phyloP scores from a whole-genome alignment of 2,113 vertebrate species.

The Mesitornis unicolor region DNA sequence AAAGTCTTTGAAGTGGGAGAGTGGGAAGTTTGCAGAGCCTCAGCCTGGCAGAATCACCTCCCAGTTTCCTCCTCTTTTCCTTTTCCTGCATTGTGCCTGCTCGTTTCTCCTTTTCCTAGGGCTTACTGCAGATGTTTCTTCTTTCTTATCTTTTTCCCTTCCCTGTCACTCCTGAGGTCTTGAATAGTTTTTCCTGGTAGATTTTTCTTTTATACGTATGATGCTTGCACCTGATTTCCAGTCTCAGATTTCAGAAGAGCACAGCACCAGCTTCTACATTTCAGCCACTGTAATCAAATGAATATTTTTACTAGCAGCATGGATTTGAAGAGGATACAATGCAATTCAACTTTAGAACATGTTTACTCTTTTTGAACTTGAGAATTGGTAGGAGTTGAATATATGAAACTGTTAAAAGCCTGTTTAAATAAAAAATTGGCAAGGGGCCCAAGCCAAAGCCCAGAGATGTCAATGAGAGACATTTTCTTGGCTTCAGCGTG shows the following conservation, averaged over 20 bases:
- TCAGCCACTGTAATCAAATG: not conserved
- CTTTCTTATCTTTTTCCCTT: not conserved
- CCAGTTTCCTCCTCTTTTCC: not conserved
- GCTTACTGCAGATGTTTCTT: not conserved
- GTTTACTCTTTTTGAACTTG: not conserved
- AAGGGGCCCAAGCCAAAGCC: not conserved
- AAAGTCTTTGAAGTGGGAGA: not conserved
- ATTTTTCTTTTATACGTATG: not conserved
- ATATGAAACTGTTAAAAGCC: not conserved
- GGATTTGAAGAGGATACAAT: not conserved
- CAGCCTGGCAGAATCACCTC: not conserved
- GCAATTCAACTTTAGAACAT: not conserved
- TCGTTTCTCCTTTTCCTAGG: not conserved
- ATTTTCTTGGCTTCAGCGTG: not conserved
- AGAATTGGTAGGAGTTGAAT: not conserved
- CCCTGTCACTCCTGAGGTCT: not conserved
- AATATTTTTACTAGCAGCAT: not conserved
- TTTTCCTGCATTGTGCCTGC: accelerated
- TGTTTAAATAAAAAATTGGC: slow-evolving; percentile 24
- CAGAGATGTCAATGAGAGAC: not conserved
- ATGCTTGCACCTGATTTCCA: not conserved
- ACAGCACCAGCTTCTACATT: not conserved
- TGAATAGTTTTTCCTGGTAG: not conserved
- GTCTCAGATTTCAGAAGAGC: not conserved
- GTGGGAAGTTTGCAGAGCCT: accelerated